phyloP scores from a whole-genome alignment of 2,797 vertebrate genomes.

The Parambassis ranga region DNA sequence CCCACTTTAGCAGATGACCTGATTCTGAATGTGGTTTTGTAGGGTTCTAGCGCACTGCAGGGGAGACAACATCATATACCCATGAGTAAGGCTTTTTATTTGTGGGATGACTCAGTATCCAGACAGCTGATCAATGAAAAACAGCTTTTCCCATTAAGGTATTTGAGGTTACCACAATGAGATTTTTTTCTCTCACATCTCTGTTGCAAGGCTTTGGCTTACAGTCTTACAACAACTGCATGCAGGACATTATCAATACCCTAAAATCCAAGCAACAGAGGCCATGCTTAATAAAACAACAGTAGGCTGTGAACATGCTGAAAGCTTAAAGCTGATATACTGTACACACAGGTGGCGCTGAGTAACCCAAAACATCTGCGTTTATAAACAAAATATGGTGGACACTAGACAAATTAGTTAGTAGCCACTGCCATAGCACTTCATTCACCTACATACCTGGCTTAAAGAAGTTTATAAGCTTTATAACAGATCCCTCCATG shows the following conservation, averaged over 20 bases:
- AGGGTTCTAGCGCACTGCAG: conserved; percentile 46
- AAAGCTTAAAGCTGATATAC: not conserved
- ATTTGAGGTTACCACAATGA: not conserved
- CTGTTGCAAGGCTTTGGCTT: too few relatives aligned
- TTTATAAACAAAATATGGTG: not conserved
- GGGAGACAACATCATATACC: conserved; percentile 21
- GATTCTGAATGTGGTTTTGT: conserved; percentile 63
- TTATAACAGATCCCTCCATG: conserved; percentile 76
- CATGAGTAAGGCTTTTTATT: conserved; percentile 6
- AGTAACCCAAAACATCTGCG: too few relatives aligned
- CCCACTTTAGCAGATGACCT: conserved; percentile 63
- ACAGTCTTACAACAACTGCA: too few relatives aligned
- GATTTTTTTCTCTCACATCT: too few relatives aligned
- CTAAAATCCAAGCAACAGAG: not conserved
- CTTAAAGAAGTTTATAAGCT: conserved; percentile 79
- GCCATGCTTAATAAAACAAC: not conserved
- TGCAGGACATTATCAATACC: not conserved
- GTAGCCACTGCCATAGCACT: not conserved
- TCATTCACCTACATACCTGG: conserved; percentile 74
- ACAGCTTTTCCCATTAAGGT: not conserved
- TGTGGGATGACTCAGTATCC: conserved; percentile 51
- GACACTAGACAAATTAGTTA: not conserved
- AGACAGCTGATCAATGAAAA: not conserved
- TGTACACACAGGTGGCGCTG: not conserved
- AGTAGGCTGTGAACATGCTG: too few relatives aligned